Percentiles rank a stretch among this genome's conserved stretches.
Evolutionary conservation across 2,113 vertebrate species (phyloP).

Genomic region (Boleophthalmus pectinirostris): DNA sequence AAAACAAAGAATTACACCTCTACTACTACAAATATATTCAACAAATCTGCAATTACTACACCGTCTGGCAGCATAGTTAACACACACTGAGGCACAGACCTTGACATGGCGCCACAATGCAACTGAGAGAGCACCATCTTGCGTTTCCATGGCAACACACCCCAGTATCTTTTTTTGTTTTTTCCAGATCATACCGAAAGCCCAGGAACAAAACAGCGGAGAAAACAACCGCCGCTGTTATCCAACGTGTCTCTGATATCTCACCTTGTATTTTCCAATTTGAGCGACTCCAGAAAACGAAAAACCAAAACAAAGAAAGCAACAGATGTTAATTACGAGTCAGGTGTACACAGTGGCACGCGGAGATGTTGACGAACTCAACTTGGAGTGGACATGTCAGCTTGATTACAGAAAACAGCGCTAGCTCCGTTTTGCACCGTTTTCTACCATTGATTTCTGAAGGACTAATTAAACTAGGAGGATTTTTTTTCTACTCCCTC

Average conservation of each 20-base stretch:
- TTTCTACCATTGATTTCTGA: conserved; percentile 63
- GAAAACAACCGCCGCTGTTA: conserved; percentile 37
- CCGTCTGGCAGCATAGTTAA: conserved; percentile 56
- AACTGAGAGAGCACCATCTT: conserved; percentile 61
- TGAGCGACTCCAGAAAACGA: conserved; percentile 11
- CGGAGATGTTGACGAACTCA: not conserved
- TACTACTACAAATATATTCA: not conserved
- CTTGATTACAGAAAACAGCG: conserved; percentile 45
- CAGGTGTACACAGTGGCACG: conserved; percentile 25
- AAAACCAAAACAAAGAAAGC: not conserved
- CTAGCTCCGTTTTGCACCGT: conserved; percentile 32
- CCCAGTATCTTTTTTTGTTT: conserved; percentile 59
- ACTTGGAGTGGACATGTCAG: conserved; percentile 35
- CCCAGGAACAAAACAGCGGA: conserved; percentile 61
- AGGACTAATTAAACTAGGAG: conserved; percentile 65
- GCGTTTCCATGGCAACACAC: conserved; percentile 78
- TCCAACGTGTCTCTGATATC: conserved; percentile 27
- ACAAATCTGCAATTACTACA: not conserved
- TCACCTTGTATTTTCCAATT: conserved; percentile 8
- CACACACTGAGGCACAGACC: conserved; percentile 68
- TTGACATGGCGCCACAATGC: conserved; percentile 73
- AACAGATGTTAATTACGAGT: conserved; percentile 10
- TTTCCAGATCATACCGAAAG: conserved; percentile 60
- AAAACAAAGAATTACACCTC: not conserved
- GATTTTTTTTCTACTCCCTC: conserved; percentile 43